Base-by-base conservation (phyloP, 2,888 invertebrate species). In the Apodemia mormo region DNA sequence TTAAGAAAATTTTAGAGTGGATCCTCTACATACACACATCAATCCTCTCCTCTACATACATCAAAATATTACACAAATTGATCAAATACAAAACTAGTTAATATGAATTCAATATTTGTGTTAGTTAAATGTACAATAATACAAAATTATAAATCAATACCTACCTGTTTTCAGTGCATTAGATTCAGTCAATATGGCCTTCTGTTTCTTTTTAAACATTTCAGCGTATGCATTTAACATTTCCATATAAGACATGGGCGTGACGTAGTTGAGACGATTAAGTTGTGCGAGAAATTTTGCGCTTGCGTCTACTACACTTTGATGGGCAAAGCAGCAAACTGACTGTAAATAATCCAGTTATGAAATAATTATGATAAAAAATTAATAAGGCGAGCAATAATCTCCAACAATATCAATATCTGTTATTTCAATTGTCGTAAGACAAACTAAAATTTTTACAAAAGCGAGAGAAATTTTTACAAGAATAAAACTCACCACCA, bases 231-330 rank as follows among this genome's bases (percentile, higher is more conserved):
- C 96, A 40, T 95, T 95, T 14, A 98, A 94, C 80, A 98, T 94
- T 85, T 97, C 97, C 80, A 98, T 94, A 83, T 97, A 98, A 0
- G 97, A 97, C 70, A 97, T 97, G 0, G 98, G 98, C 0, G 98
- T 98, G 12, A 98, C 97, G 85, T 98, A 98, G 84, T 97, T 97
- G 77, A 96, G 94, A 0, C 98, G 94, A 68, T 90, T 93, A 82
- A 97, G 94, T 82, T 97, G 96, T 0, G 88, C 83, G 45, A 95
- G 88, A 96, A 97, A 98, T 73, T 90, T 88, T 0, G 86, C 86
- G 14, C 97, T 97, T 76, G 95, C 96, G 52, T 95, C 94, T 1
- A 94, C 94, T 9, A 97, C 98, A 22, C 96, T 96, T 75, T 95
- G 95, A 82, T 98, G 98, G 1, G 80, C 90, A 79, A 80, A 89